Evolutionary conservation across 64 coral and sea anemone genomes (phyloP), one percentile per base, ranked within the genome.

Genomic region (Actinia equina): DNA sequence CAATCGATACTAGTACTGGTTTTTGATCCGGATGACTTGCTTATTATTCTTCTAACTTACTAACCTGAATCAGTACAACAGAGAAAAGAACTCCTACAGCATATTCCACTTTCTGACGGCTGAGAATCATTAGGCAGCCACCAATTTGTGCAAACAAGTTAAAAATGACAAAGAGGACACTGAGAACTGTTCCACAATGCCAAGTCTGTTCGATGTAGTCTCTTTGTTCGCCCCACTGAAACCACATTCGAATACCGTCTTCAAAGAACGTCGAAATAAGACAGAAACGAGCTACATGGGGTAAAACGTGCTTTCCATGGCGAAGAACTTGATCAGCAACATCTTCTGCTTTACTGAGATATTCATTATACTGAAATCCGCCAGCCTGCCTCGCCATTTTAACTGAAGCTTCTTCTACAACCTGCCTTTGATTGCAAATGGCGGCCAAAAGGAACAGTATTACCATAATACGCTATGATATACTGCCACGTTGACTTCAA

Each of bases 171-270:
- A 99, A 99, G 63, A 91, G 13, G 67, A 92, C 88, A 23, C 93
- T 90, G 17, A 99, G 57, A 44, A 95, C 54, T 12, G 69, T 42
- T 63, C 93, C 91, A 93, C 97, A 99, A 65, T 99, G 90, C 97
- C 97, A 99, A 82, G 97, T 99, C 57, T 99, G 97, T 22, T 95
- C 93, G 76, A 99, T 95, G 77, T 99, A 99, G 77, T 99, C 97
- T 22, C 89, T 87, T 85, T 99, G 97, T 93, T 99, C 97, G 18
- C 94, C 93, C 97, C 97, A 99, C 26, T 99, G 97, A 52, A 99
- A 99, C 97, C 97, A 99, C 97, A 99, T 99, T 76, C 97, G 90
- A 86, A 99, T 90, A 15, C 97, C 97, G 88, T 99, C 97, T 59
- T 99, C 97, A 63, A 99, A 99, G 82, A 99, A 99, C 7, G 97